A percentile compares a stretch with the other conserved stretches of the same genome.
phyloP scores from a whole-genome alignment of 2,113 vertebrate genomes.

The Odocoileus virginianus region DNA sequence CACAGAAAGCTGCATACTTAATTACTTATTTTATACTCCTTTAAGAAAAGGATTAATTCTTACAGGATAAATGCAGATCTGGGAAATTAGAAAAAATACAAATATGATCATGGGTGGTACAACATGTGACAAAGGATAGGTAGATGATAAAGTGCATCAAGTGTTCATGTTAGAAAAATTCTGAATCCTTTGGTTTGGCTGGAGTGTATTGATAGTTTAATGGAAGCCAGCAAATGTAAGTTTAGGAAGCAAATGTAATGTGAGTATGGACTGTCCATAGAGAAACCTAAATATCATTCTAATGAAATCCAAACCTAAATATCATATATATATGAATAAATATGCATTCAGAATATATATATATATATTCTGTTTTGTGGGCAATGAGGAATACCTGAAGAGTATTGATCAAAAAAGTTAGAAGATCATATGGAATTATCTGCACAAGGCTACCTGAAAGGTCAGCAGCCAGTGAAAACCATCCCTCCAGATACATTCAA shows the following conservation, averaged over 20 bases:
- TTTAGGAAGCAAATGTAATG: neutral
- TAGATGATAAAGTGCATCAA: neutral
- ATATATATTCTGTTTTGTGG: neutral
- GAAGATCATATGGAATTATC: neutral
- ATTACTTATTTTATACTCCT: neutral
- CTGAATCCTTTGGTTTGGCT: neutral
- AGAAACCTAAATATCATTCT: neutral
- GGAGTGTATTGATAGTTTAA: neutral
- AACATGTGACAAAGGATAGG: neutral
- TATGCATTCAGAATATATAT: too few relatives aligned
- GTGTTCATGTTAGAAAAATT: neutral
- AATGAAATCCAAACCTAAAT: neutral
- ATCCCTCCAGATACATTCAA: neutral
- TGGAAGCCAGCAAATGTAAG: neutral
- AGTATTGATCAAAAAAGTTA: neutral
- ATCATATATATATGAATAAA: neutral
- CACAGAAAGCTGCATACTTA: neutral
- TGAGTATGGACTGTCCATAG: neutral
- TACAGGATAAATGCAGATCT: neutral
- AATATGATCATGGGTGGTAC: neutral
- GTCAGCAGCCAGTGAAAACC: neutral
- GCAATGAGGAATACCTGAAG: neutral
- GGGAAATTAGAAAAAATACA: neutral
- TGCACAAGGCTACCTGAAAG: neutral
- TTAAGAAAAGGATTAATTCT: neutral